Evolutionary conservation across 2,888 invertebrate species (phyloP).

Genomic region (Acrobasis suavella): DNA sequence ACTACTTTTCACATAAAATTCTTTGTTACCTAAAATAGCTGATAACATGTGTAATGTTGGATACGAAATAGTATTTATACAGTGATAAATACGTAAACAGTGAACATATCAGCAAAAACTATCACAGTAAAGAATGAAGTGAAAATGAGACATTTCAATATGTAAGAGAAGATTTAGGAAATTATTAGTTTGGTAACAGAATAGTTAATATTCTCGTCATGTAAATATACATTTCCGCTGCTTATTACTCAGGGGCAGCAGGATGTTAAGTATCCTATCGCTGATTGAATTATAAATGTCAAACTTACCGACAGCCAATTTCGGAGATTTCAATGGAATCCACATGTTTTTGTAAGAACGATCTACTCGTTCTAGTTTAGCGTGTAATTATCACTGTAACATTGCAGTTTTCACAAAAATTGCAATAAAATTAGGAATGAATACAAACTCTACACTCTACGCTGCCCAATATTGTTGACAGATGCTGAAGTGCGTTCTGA

Average conservation of each 20-base stretch:
- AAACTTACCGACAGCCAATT: slow-evolving; percentile 89
- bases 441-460: slow-evolving; percentile 11
- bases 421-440: slow-evolving; percentile 42
- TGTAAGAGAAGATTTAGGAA: neutral
- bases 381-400: slow-evolving; percentile 35
- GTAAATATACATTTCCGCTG: slow-evolving; percentile 73
- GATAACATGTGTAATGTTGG: neutral
- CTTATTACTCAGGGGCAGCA: slow-evolving; percentile 57
- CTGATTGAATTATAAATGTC: slow-evolving; percentile 60
- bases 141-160: neutral
- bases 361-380: slow-evolving; percentile 2
- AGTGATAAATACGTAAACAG: slow-evolving; percentile 12
- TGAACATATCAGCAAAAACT: neutral
- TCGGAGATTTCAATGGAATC: slow-evolving; percentile 87
- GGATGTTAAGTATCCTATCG: slow-evolving; percentile 52
- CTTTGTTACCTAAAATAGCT: slow-evolving; percentile 5
- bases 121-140: neutral
- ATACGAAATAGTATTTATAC: neutral
- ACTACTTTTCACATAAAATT: slow-evolving; percentile 1
- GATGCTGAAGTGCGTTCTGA: neutral
- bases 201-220: slow-evolving; percentile 70
- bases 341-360: slow-evolving; percentile 79
- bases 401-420: slow-evolving; percentile 41
- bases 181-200: slow-evolving; percentile 36
- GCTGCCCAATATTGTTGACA: slow-evolving; percentile 14